These are phyloP conservation scores for Cydia strobilella DNA, from an alignment of 1,140 invertebrate genomes.

Conservation along the genomic window DNA sequence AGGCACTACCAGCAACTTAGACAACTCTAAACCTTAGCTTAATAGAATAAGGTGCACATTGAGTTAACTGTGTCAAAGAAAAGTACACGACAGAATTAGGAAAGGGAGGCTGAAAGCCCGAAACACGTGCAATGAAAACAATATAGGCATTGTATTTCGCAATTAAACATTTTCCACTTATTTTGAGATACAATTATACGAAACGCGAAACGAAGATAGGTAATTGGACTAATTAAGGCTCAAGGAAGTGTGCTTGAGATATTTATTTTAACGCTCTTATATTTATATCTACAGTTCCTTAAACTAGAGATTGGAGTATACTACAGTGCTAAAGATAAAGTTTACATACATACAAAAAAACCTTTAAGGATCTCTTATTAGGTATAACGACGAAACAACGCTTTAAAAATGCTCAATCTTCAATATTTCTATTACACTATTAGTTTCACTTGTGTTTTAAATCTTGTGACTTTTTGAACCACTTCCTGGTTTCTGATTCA, in stretches of 20 bases:
- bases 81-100: not conserved
- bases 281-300: not conserved
- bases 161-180: not conserved
- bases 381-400: too few relatives aligned
- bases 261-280: not conserved
- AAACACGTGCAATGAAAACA: not conserved
- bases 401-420: too few relatives aligned
- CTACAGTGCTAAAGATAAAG: not conserved
- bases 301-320: not conserved
- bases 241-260: not conserved
- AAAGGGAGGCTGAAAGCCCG: not conserved
- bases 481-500: too few relatives aligned
- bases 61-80: not conserved
- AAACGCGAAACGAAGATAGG: not conserved
- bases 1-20: too few relatives aligned
- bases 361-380: too few relatives aligned
- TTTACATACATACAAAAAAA: too few relatives aligned
- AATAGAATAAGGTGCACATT: too few relatives aligned
- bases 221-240: not conserved
- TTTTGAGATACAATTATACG: not conserved
- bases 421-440: too few relatives aligned
- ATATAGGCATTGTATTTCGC: constrained; percentile 1
- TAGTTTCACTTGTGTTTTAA: too few relatives aligned
- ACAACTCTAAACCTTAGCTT: too few relatives aligned
- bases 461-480: too few relatives aligned